These are phyloP conservation scores for Litoditis marina DNA, from an alignment of 2,888 invertebrate species.

Conservation along the genomic window DNA sequence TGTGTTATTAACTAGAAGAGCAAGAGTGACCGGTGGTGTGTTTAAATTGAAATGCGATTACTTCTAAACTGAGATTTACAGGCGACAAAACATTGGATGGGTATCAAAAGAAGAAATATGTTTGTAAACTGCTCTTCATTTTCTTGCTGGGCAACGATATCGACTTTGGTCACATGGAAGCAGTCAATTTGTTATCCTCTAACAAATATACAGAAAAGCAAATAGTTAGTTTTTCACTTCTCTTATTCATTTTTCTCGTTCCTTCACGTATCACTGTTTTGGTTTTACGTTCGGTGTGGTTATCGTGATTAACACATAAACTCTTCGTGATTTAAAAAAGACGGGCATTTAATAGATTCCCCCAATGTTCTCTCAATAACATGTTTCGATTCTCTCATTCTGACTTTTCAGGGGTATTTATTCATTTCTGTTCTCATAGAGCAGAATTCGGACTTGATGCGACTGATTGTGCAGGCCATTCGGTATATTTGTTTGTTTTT, in stretches of 20 bases:
- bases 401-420: constrained; percentile 79
- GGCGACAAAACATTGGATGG: constrained; percentile 98
- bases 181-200: constrained; percentile 95
- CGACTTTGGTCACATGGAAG: constrained; percentile 99
- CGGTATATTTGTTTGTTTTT: too few species aligned
- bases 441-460: constrained; percentile 96
- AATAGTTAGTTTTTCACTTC: constrained; percentile 73
- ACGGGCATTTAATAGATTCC: too few species aligned
- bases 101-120: constrained; percentile 99
- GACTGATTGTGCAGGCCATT: constrained; percentile 83
- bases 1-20: too few species aligned
- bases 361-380: too few species aligned
- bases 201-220: constrained; percentile 99
- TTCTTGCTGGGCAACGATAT: constrained; percentile 99
- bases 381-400: background rate
- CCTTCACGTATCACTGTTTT: background rate
- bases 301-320: too few species aligned
- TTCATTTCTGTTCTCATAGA: constrained; percentile 99
- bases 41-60: too few species aligned
- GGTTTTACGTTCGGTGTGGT: too few species aligned
- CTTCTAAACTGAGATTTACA: too few species aligned
- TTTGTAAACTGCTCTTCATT: constrained; percentile 97
- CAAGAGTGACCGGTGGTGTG: too few species aligned
- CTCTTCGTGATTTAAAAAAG: too few species aligned
- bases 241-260: background rate